phyloP scores from a whole-genome alignment of 92 coral and sea anemone species.

The Pocillopora meandrina region DNA sequence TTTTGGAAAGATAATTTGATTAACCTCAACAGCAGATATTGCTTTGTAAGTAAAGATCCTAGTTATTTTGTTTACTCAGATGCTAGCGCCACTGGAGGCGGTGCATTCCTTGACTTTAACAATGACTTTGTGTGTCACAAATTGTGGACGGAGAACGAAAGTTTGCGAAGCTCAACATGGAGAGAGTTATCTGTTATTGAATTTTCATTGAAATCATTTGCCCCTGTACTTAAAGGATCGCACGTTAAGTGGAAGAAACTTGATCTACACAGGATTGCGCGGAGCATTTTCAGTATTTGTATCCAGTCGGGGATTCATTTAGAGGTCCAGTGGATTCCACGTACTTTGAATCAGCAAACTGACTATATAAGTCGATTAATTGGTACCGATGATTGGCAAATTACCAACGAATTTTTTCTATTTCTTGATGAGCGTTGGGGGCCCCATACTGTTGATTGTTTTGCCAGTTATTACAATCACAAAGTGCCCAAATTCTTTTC shows the following conservation, averaged over 20 bases:
- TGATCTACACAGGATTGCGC: constrained; percentile 36
- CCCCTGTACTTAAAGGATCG: constrained; percentile 23
- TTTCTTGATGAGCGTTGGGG: background rate
- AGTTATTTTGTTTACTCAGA: constrained; percentile 33
- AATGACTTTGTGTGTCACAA: constrained; percentile 16
- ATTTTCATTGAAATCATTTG: constrained; percentile 42
- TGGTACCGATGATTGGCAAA: constrained; percentile 45
- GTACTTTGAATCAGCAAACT: constrained; percentile 22
- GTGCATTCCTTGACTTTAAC: constrained; percentile 26
- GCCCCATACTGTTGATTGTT: constrained; percentile 37
- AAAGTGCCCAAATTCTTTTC: constrained; percentile 50
- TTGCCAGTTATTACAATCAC: constrained; percentile 48
- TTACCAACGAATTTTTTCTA: constrained; percentile 25
- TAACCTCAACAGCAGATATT: constrained; percentile 21
- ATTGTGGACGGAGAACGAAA: constrained; percentile 29
- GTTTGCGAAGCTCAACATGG: constrained; percentile 41
- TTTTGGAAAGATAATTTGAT: constrained; percentile 41
- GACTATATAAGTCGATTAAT: constrained; percentile 42
- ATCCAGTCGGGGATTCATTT: constrained; percentile 12
- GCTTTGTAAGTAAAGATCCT: constrained; percentile 15
- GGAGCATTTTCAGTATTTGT: constrained; percentile 40
- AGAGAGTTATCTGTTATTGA: constrained; percentile 27
- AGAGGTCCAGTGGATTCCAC: constrained; percentile 50
- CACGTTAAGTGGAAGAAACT: constrained; percentile 54
- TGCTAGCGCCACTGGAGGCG: constrained; percentile 31